Percentiles rank a stretch among this genome's conserved stretches.
Conservation (phyloP, 2,113 vertebrate species). For the Anarrhichthys ocellatus region DNA sequence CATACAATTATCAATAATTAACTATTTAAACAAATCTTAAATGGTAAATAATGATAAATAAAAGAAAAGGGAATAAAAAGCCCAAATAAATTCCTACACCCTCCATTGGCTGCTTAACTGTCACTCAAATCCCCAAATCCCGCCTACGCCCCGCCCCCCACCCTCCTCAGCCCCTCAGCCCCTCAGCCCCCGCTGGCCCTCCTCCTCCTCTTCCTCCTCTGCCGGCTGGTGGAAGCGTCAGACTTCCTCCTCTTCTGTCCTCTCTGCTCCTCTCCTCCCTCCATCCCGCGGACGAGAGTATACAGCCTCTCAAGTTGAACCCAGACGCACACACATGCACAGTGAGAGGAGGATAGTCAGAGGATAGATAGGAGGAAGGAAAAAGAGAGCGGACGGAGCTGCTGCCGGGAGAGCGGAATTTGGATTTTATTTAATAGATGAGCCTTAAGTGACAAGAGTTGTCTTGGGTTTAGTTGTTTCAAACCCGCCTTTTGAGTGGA, state of each 20-base stretch:
- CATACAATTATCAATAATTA: too few relatives aligned
- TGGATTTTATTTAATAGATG: slow-evolving; percentile 39
- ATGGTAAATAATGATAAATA: neutral
- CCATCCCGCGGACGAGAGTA: slow-evolving; percentile 66
- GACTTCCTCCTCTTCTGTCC: slow-evolving; percentile 60
- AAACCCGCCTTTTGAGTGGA: slow-evolving; percentile 38
- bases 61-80: neutral
- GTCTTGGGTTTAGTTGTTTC: neutral
- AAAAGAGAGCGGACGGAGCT: slow-evolving; percentile 38
- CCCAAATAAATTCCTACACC: slow-evolving; percentile 25
- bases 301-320: slow-evolving; percentile 70
- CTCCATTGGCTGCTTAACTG: slow-evolving; percentile 71
- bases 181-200: slow-evolving; percentile 7
- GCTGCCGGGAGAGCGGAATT: slow-evolving; percentile 46
- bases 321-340: slow-evolving; percentile 44
- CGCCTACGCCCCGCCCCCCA: slow-evolving; percentile 51
- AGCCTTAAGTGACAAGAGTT: slow-evolving; percentile 45
- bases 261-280: slow-evolving; percentile 53
- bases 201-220: slow-evolving; percentile 56
- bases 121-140: slow-evolving; percentile 66
- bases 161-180: slow-evolving; percentile 28
- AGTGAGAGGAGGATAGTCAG: slow-evolving; percentile 25
- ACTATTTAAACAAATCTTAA: too few relatives aligned
- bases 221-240: slow-evolving; percentile 70
- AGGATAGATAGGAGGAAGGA: slow-evolving; percentile 27